Base-by-base conservation (phyloP, 2,113 vertebrate genomes). In the Bostrychus sinensis region DNA sequence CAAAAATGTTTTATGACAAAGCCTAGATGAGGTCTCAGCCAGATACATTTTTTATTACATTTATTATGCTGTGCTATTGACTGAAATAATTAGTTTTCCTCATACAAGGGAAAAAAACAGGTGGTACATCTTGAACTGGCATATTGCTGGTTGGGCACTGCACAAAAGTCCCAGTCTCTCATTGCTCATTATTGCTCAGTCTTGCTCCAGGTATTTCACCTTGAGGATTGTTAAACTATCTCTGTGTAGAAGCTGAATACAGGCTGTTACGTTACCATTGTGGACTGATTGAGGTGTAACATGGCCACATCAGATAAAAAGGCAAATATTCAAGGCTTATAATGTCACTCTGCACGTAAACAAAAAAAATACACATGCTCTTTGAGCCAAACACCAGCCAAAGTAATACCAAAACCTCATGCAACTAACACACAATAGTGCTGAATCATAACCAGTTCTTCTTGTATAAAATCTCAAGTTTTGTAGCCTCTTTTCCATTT, bases 181-280 rank as follows among this genome's bases (percentile, higher is more conserved):
- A n/a, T n/a, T 42, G 39, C 20, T 46, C 43, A 46, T 46, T 46
- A 46, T 20, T 46, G 10, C 42, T 22, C 19, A 10, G 43, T 22
- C 8, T 12, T 7, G 42, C 42, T 45, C 42, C 23, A 20, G 43
- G 43, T 4, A 23, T 46, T 46, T 22, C 34, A 22, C 28, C 20
- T 38, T 22, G 20, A 36, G 58, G 56, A 73, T 67, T 72, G 61
- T 61, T 81, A 68, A 42, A 74, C 79, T 76, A 74, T 78, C 62
- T 16, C 19, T 43, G n/a, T 30, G 39, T 25, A 39, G 30, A 66
- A 83, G 82, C 78, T 85, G 78, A 88, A 72, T 10, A 16, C 58
- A 65, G 34, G 23, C 32, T 66, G 73, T 83, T 85, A 84, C 81
- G 43, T 86, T 60, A 64, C 17, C 73, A 62, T 37, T 54, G 66